Percentiles rank a stretch among this genome's conserved stretches.
phyloP scores from a whole-genome alignment of 1,140 invertebrate species.

The Cotesia vestalis region DNA sequence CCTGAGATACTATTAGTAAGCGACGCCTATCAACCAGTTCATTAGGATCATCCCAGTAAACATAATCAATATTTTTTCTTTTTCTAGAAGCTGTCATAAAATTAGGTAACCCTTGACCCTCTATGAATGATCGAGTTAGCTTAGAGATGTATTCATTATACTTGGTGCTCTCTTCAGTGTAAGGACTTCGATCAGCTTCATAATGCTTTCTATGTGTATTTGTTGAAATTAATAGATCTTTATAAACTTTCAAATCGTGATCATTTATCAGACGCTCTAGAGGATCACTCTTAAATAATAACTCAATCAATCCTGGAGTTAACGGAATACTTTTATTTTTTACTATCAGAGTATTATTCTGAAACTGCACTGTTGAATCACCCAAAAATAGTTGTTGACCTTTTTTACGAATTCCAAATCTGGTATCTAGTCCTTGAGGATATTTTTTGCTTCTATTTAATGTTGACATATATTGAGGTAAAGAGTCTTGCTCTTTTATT shows the following conservation, averaged over 20 bases:
- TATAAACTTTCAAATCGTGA: constrained; percentile 7
- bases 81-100: neutral
- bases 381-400: neutral
- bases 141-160: neutral
- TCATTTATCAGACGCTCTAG: neutral
- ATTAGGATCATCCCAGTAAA: constrained; percentile 24
- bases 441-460: too few relatives aligned
- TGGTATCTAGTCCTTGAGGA: too few relatives aligned
- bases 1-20: neutral
- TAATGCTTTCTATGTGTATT: constrained; percentile 26
- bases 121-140: too few relatives aligned
- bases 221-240: constrained; percentile 5
- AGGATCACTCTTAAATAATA: constrained; percentile 24
- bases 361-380: constrained; percentile 24
- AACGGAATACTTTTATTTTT: neutral
- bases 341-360: neutral
- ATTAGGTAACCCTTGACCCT: neutral
- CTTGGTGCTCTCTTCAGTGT: neutral
- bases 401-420: too few relatives aligned
- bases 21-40: constrained; percentile 11
- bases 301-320: neutral
- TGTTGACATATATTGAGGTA: too few relatives aligned
- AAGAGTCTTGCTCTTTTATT: too few relatives aligned
- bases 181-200: neutral
- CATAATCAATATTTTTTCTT: constrained; percentile 6